Evolutionary conservation across 1,140 invertebrate species (phyloP), one percentile per base, ranked within the genome.

Genomic region (Drosophila carrolli): DNA sequence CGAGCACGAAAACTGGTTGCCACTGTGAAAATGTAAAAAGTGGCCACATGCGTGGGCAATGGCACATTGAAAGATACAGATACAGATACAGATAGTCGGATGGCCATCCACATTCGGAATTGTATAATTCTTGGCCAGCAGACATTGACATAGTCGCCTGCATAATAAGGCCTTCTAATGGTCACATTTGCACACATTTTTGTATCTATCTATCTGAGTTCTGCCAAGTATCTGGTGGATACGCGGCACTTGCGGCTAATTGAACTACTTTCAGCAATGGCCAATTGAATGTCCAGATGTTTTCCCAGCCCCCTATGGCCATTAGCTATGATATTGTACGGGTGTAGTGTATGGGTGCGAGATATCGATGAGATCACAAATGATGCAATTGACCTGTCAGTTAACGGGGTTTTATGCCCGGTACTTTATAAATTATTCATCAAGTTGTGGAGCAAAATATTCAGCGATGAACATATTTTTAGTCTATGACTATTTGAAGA

Each of bases 101-200:
- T 35, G 59, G 53, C 19, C 23, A 40, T 19, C 48, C 46, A 23
- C 46, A 72, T 38, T 77, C 13, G 27, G 50, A 53, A 50, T 84
- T 76, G 81, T 61, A 84, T 65, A 84, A 85, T 85, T 84, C 81
- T 85, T 65, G 66, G 48, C 58, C 67, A 44, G 72, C 67, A 56
- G 72, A 80, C 74, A 85, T 81, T 77, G 77, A 72, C 72, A 76
- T 48, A 81, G 59, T 67, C 72, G 58, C 19, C 70, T 77, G 78
- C 79, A 81, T 80, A 80, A 79, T 81, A 63, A 79, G 61, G 54
- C 63, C 53, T 81, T 76, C 76, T 75, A 78, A 74, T 68, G 70
- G 44, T 48, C 32, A n/a, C 13, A 50, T 29, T 50, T 46, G 43
- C 50, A 19, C 50, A 53, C 50, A 19, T 19, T 53, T 53, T 53